Percentiles rank a stretch among this genome's conserved stretches.
phyloP scores from a whole-genome alignment of 2,113 vertebrate genomes.

The Garra rufa region DNA sequence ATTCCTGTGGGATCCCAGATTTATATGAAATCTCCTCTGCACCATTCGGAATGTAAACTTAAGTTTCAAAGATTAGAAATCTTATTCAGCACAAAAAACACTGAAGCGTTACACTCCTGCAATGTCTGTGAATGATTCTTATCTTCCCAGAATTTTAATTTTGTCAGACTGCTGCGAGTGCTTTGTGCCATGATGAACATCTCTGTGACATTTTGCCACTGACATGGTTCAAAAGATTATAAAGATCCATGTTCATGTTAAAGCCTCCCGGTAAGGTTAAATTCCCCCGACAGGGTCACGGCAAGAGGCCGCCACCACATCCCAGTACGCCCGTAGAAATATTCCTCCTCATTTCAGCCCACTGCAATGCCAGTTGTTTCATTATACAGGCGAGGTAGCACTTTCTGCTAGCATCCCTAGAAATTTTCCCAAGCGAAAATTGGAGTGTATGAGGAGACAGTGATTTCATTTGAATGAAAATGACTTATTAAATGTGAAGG shows the following conservation, averaged over 20 bases:
- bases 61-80: background rate
- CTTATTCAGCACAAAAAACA: background rate
- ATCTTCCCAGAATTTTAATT: background rate
- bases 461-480: slow-evolving; percentile 61
- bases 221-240: slow-evolving; percentile 22
- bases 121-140: background rate
- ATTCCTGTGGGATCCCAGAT: background rate
- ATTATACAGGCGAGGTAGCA: background rate
- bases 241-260: slow-evolving; percentile 20
- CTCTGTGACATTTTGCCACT: slow-evolving; percentile 25
- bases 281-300: slow-evolving; percentile 25
- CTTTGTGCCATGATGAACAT: slow-evolving; percentile 23
- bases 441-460: slow-evolving; percentile 30
- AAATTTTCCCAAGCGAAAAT: slow-evolving; percentile 59
- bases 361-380: background rate
- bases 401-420: slow-evolving; percentile 36
- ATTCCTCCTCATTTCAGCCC: slow-evolving; percentile 14
- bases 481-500: slow-evolving; percentile 57
- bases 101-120: background rate
- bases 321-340: background rate
- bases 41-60: background rate
- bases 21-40: background rate
- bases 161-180: background rate
- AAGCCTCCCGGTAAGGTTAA: background rate
- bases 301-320: background rate